Base-by-base conservation (phyloP, 2,888 invertebrate genomes). In the Hedya salicella region DNA sequence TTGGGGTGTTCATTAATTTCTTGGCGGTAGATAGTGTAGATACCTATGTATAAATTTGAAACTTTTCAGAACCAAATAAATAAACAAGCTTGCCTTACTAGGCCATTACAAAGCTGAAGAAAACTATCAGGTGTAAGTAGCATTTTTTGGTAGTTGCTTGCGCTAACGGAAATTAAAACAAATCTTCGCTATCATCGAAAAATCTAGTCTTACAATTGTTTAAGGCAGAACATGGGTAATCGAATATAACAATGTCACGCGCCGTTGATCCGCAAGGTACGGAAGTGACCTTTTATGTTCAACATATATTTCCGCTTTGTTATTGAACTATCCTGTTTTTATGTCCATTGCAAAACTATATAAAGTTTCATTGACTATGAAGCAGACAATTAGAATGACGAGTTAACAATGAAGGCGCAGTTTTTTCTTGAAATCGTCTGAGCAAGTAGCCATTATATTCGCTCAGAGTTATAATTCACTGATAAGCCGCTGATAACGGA, bases 401-500 rank as follows among this genome's bases (percentile, higher is more conserved):
- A 16, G 40, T 53, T 48, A 21, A 64, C 3, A 36, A 48, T 54
- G 52, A 67, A 68, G 68, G 65, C 57, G 48, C 36, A 42, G 54
- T 62, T 70, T 68, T 69, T 68, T 62, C 64, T 48, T 46, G 32
- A 68, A 62, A 67, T 56, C 52, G 67, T 52, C 39, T n/a, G 25
- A 64, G 56, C 67, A 61, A 67, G 67, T 67, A 62, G 63, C 68
- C 48, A 59, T 54, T 59, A 60, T 21, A 61, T 49, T 64, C 54
- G 65, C 56, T 42, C 66, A 60, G 44, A 57, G 69, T 70, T 65
- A 70, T 69, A 69, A 70, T 70, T 70, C 62, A 68, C 69, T 73
- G 73, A 72, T 74, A 74, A 74, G 71, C 66, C 44, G 49, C 16
- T 67, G 71, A 71, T 71, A 72, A 70, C 64, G 57, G 69, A 70